Evolutionary conservation across 2,888 invertebrate species (phyloP).

Genomic region (Drepanosiphum platanoidis): DNA sequence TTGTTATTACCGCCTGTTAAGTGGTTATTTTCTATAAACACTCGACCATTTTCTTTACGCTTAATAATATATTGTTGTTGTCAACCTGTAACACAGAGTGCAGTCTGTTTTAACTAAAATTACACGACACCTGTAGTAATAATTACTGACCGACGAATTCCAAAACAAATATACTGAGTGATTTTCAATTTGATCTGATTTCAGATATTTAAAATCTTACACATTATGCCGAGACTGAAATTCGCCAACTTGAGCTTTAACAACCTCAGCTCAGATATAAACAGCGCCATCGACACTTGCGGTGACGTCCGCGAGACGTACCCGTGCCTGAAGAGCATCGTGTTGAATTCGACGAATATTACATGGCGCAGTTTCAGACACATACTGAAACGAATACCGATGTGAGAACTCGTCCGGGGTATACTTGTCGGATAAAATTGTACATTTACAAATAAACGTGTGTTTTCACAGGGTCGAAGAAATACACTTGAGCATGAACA

Average conservation of each 20-base stretch:
- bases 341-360: conserved; percentile 87
- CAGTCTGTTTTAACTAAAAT: no score
- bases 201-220: conserved; percentile 85
- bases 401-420: conserved; percentile 66
- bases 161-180: no score
- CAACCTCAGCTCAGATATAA: conserved; percentile 75
- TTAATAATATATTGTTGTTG: no score
- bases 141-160: no score
- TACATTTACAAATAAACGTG: not conserved
- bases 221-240: conserved; percentile 87
- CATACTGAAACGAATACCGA: conserved; percentile 79
- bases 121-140: no score
- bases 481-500: conserved; percentile 90
- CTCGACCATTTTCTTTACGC: no score
- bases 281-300: conserved; percentile 66
- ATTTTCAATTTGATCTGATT: no score
- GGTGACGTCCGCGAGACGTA: conserved; percentile 64
- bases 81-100: no score
- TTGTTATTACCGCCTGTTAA: no score
- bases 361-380: conserved; percentile 85
- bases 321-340: conserved; percentile 65
- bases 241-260: conserved; percentile 95
- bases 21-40: no score
- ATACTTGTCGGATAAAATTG: not conserved
- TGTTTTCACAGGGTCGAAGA: conserved; percentile 76